phyloP scores from a whole-genome alignment of 1,140 invertebrate genomes.

The Drosophila pallidifrons region DNA sequence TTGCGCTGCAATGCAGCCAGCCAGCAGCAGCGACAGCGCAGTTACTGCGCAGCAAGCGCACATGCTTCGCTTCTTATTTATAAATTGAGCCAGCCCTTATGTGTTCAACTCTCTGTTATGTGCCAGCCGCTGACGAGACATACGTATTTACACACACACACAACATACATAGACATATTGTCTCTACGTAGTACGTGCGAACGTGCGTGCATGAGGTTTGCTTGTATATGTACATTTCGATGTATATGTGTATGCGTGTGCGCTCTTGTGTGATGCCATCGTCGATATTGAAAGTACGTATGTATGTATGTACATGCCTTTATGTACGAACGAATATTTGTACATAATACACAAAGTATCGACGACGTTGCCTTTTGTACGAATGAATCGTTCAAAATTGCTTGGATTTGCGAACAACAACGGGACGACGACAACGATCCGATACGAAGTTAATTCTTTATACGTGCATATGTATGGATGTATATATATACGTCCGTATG shows the following conservation, averaged over 20 bases:
- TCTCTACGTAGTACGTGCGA: slow-evolving; percentile 60
- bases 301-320: slow-evolving; percentile 59
- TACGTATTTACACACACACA: slow-evolving; percentile 24
- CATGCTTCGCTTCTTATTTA: slow-evolving; percentile 78
- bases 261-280: slow-evolving; percentile 80
- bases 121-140: slow-evolving; percentile 52
- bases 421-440: slow-evolving; percentile 71
- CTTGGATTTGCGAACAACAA: slow-evolving; percentile 76
- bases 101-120: slow-evolving; percentile 73
- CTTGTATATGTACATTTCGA: slow-evolving; percentile 51
- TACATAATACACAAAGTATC: slow-evolving; percentile 56
- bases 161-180: slow-evolving; percentile 38
- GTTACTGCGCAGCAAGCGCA: slow-evolving; percentile 52
- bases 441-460: slow-evolving; percentile 78
- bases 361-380: slow-evolving; percentile 36
- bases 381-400: slow-evolving; percentile 65
- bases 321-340: slow-evolving; percentile 47
- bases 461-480: slow-evolving; percentile 24
- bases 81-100: slow-evolving; percentile 81
- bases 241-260: slow-evolving; percentile 62
- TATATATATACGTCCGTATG: slow-evolving; percentile 22
- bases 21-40: slow-evolving; percentile 28
- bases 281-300: slow-evolving; percentile 80
- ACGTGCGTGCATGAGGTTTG: slow-evolving; percentile 51
- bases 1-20: slow-evolving; percentile 64